Evolutionary conservation across 2,113 vertebrate genomes (phyloP).

Genomic region (Charadrius vociferus): DNA sequence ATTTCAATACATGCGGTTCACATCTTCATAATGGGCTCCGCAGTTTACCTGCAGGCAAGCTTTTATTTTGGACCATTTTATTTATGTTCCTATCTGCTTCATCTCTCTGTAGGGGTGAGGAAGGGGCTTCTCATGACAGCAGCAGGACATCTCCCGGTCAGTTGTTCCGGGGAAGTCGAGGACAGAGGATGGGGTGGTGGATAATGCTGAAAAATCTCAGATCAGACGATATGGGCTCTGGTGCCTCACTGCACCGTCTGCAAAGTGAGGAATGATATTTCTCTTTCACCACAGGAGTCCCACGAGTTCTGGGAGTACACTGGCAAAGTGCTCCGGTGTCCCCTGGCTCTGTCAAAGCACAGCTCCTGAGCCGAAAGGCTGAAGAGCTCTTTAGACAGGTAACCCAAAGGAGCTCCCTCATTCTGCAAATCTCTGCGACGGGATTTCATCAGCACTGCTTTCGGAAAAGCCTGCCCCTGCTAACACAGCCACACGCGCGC

Average conservation of each 20-base stretch:
- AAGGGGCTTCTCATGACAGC: neutral
- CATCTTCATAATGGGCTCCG: neutral
- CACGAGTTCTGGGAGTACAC: rapidly evolving
- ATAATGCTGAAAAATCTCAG: neutral
- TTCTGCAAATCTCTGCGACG: rapidly evolving
- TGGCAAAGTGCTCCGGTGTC: rapidly evolving
- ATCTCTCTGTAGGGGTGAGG: neutral
- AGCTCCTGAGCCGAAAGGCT: rapidly evolving
- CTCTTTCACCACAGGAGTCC: neutral
- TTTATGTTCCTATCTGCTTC: neutral
- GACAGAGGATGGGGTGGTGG: neutral
- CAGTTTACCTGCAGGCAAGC: neutral
- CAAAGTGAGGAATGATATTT: rapidly evolving
- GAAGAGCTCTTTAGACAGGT: neutral
- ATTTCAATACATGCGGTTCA: neutral
- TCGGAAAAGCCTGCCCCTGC: neutral
- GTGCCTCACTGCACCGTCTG: neutral
- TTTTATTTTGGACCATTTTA: neutral
- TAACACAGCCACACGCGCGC: rapidly evolving
- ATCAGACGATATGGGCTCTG: rapidly evolving
- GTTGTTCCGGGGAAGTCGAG: neutral
- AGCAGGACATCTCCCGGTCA: no score
- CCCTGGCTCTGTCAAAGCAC: rapidly evolving
- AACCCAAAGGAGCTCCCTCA: rapidly evolving
- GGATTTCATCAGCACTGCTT: rapidly evolving